Evolutionary conservation across 1,140 invertebrate genomes (phyloP).

Genomic region (Musca vetustissima): DNA sequence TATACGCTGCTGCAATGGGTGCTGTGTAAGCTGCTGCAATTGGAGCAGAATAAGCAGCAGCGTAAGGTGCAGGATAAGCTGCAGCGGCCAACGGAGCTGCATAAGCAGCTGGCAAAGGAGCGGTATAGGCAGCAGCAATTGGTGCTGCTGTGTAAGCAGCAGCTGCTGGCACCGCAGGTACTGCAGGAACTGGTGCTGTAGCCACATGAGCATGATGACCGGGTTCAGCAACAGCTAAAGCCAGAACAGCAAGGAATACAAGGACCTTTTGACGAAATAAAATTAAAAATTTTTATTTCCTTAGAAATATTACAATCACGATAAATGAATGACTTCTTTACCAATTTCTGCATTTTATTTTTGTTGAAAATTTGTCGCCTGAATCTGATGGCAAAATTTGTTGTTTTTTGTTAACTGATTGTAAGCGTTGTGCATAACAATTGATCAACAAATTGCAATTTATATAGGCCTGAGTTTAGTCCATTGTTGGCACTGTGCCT

Average conservation of each 20-base stretch:
- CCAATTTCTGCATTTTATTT: constrained; percentile 14
- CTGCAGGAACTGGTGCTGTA: constrained; percentile 11
- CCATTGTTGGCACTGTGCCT: constrained; percentile 6
- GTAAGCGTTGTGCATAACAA: constrained; percentile 11
- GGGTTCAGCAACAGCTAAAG: constrained; percentile 8
- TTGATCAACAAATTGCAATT: background rate
- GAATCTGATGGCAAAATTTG: background rate
- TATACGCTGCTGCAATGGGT: constrained; percentile 1
- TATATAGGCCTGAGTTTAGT: background rate
- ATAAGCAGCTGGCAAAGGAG: constrained; percentile 2
- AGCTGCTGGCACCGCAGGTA: background rate
- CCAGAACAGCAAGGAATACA: constrained; percentile 6
- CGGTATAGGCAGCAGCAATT: background rate
- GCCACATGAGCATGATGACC: background rate
- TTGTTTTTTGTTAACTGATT: constrained; percentile 18
- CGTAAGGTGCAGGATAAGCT: background rate
- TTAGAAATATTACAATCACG: background rate
- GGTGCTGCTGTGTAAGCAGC: constrained; percentile 15
- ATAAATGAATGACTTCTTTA: background rate
- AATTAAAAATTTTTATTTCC: background rate
- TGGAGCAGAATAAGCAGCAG: background rate
- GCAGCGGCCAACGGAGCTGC: background rate
- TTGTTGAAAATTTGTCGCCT: background rate
- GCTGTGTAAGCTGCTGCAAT: background rate
- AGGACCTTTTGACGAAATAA: constrained; percentile 2